A percentile compares a stretch with the other conserved stretches of the same genome.
Evolutionary conservation across 2,888 invertebrate species (phyloP).

Genomic region (Ichneumon xanthorius): DNA sequence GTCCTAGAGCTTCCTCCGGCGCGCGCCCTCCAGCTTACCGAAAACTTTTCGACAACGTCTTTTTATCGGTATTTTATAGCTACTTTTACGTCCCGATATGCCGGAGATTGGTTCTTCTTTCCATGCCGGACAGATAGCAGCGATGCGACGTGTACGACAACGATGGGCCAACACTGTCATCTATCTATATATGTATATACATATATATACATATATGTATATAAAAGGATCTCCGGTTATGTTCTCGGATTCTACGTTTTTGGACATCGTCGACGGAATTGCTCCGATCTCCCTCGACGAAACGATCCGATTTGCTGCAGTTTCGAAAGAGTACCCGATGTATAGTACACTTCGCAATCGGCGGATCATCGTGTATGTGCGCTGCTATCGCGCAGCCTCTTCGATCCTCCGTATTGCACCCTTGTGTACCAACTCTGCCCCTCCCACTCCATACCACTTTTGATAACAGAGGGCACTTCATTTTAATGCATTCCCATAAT

Average conservation of each 20-base stretch:
- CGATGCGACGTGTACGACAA: conserved; percentile 46
- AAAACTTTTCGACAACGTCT: conserved; percentile 68
- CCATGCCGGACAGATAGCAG: conserved; percentile 29
- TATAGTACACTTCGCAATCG: conserved; percentile 17
- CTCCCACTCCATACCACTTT: conserved; percentile 32
- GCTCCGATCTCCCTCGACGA: conserved; percentile 20
- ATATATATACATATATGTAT: neutral
- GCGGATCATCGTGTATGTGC: conserved; percentile 38
- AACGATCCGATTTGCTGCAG: conserved; percentile 44
- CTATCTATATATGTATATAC: neutral
- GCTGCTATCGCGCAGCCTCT: conserved; percentile 6
- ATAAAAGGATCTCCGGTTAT: conserved; percentile 24
- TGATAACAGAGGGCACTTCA: conserved; percentile 31
- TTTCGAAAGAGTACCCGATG: conserved; percentile 31
- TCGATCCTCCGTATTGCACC: neutral
- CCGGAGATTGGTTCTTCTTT: conserved; percentile 70
- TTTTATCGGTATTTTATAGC: conserved; percentile 69
- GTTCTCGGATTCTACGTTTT: conserved; percentile 47
- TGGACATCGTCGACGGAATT: conserved; percentile 52
- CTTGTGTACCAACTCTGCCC: neutral
- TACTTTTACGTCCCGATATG: conserved; percentile 71
- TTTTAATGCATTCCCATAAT: conserved; percentile 51
- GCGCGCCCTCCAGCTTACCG: conserved; percentile 42
- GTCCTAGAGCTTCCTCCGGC: neutral
- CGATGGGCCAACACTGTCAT: conserved; percentile 18